A percentile compares a stretch with the other conserved stretches of the same genome.
Conservation (phyloP, 2,797 vertebrate species). For the Borostomias antarcticus region DNA sequence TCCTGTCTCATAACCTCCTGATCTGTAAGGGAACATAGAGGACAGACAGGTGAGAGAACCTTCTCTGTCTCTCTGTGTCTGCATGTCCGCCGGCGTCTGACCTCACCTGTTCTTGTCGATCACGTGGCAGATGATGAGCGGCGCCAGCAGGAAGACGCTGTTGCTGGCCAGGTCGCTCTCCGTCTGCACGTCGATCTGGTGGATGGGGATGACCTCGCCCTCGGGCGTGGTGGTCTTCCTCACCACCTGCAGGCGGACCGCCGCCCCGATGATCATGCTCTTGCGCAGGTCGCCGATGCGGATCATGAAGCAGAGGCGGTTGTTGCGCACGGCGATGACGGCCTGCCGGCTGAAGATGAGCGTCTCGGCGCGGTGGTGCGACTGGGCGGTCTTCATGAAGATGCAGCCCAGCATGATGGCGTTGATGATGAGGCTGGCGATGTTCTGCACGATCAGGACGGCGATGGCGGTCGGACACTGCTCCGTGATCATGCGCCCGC, state of each 20-base stretch:
- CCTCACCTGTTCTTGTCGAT: slow-evolving; percentile 85
- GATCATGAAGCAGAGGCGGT: slow-evolving; percentile 95
- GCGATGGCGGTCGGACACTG: slow-evolving; percentile 91
- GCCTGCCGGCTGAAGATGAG: slow-evolving; percentile 97
- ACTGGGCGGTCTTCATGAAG: slow-evolving; percentile 98
- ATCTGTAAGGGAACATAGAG: too few species aligned
- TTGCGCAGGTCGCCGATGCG: slow-evolving; percentile 94
- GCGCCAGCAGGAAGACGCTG: slow-evolving; percentile 93
- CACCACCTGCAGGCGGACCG: slow-evolving; percentile 90
- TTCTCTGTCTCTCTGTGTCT: not conserved
- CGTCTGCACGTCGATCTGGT: slow-evolving; percentile 93
- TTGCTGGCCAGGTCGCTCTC: slow-evolving; percentile 89
- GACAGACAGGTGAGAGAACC: too few species aligned
- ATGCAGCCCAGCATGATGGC: slow-evolving; percentile 98
- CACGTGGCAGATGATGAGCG: slow-evolving; percentile 91
- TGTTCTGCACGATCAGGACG: slow-evolving; percentile 95
- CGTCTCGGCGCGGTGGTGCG: slow-evolving; percentile 92
- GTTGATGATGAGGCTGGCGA: slow-evolving; percentile 94
- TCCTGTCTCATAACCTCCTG: too few species aligned
- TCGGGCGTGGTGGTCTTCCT: slow-evolving; percentile 93
- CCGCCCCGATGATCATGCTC: slow-evolving; percentile 98
- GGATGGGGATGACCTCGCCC: slow-evolving; percentile 95
- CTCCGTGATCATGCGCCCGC: slow-evolving; percentile 95
- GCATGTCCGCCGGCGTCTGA: not conserved
- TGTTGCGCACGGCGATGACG: slow-evolving; percentile 90